Evolutionary conservation across 30 jellyfish, hydroid and myxozoan species (phyloP).

Genomic region (Hydractinia symbiolongicarpus): DNA sequence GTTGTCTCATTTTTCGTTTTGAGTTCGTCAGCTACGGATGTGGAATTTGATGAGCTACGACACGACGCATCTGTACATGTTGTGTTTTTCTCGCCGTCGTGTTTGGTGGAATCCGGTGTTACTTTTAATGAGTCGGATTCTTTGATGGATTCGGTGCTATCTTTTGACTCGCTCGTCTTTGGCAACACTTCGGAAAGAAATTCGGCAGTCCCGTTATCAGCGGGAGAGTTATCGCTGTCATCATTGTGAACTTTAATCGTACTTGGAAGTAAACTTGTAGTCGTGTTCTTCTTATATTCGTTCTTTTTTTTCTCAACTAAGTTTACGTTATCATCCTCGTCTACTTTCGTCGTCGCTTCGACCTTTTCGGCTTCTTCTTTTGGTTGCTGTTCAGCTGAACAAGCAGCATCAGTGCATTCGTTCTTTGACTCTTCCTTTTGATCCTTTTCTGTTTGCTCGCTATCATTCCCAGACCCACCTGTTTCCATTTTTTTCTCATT

Average conservation of each 20-base stretch:
- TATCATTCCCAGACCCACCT: no score
- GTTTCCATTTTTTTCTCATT: no score
- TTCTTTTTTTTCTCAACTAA: background rate
- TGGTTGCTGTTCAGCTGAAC: constrained; percentile 8
- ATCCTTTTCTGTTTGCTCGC: background rate
- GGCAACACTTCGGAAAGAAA: constrained; percentile 10
- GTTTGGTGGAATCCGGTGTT: background rate
- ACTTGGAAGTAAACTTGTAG: constrained; percentile 1
- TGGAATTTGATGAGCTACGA: no score
- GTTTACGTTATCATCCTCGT: constrained; percentile 10
- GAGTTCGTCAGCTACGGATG: no score
- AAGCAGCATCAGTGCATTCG: constrained; percentile 32
- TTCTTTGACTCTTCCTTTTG: background rate
- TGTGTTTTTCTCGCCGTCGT: background rate
- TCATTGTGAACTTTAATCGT: constrained; percentile 9
- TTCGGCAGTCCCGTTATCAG: constrained; percentile 10
- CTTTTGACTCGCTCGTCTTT: constrained; percentile 1
- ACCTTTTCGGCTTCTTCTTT: background rate
- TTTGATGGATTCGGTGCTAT: background rate
- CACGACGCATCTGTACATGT: no score
- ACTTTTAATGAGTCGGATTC: no score
- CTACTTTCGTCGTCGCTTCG: background rate
- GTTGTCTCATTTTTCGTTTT: background rate
- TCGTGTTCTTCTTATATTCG: background rate
- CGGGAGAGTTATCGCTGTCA: background rate